Evolutionary conservation across 1,140 invertebrate genomes (phyloP).

Genomic region (Neoseiulus cucumeris): DNA sequence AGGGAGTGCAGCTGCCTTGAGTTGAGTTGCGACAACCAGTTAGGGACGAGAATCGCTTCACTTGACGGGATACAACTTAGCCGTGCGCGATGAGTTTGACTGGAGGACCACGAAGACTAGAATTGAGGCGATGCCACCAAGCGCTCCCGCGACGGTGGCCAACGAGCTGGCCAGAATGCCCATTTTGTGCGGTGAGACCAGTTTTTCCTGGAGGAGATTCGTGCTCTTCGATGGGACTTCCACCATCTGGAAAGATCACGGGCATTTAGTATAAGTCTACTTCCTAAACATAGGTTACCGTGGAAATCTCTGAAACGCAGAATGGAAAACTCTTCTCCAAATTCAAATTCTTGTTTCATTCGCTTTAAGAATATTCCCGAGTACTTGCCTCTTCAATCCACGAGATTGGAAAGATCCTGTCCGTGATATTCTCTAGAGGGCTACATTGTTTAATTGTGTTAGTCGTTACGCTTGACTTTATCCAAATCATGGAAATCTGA

Average conservation of each 20-base stretch:
- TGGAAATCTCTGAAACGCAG: background rate
- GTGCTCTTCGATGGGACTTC: background rate
- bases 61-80: background rate
- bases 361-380: background rate
- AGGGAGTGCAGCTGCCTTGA: no score
- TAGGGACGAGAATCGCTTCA: background rate
- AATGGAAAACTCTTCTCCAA: background rate
- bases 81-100: background rate
- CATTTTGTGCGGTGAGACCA: background rate
- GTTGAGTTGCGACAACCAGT: no score
- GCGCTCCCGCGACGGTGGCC: background rate
- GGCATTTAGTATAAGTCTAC: background rate
- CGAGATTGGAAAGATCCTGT: background rate
- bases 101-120: background rate
- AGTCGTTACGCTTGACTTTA: background rate
- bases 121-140: background rate
- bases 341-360: background rate
- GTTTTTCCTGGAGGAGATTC: background rate
- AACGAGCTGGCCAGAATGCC: background rate
- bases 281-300: background rate
- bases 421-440: background rate
- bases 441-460: background rate
- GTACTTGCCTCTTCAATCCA: constrained; percentile 2
- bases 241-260: background rate
- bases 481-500: background rate